Conservation (phyloP, 2,888 invertebrate species). For the Archaeoteleia sp. region DNA sequence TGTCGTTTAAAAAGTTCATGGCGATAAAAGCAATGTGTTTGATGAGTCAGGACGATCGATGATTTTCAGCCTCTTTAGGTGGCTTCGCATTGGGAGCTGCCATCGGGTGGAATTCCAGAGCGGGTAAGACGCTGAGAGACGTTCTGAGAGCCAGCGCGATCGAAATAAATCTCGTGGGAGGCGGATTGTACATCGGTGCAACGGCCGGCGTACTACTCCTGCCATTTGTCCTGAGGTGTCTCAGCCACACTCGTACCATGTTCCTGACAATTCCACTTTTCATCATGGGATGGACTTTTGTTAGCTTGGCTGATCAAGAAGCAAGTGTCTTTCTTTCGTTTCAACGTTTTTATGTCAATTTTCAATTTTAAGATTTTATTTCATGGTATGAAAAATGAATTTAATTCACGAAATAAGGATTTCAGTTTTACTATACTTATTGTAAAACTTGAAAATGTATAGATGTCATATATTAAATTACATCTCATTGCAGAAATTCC, state of each 20-base stretch:
- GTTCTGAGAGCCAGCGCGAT: slow-evolving; percentile 54
- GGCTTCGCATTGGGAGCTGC: slow-evolving; percentile 67
- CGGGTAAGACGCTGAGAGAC: slow-evolving; percentile 57
- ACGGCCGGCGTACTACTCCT: slow-evolving; percentile 58
- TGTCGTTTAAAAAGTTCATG: slow-evolving; percentile 6
- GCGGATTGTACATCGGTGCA: slow-evolving; percentile 61
- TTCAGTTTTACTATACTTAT: not conserved
- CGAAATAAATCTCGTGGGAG: slow-evolving; percentile 63
- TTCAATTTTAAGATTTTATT: too few species aligned
- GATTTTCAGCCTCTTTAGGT: slow-evolving; percentile 64
- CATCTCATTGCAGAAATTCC: too few species aligned
- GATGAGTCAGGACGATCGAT: slow-evolving; percentile 14
- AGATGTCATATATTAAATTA: too few species aligned
- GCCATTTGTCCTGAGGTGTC: slow-evolving; percentile 56
- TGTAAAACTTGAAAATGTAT: too few species aligned
- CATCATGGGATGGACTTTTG: slow-evolving; percentile 61
- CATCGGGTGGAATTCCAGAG: slow-evolving; percentile 69
- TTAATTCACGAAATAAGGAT: not conserved
- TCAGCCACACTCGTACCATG: slow-evolving; percentile 57
- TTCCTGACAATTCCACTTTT: slow-evolving; percentile 57
- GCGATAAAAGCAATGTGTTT: slow-evolving; percentile 9
- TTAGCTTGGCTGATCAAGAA: slow-evolving; percentile 59
- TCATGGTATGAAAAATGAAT: too few species aligned
- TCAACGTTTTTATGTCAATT: too few species aligned
- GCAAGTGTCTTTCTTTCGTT: slow-evolving; percentile 44